phyloP scores from a whole-genome alignment of 2,797 vertebrate genomes.

The Sebastes trivittatus region DNA sequence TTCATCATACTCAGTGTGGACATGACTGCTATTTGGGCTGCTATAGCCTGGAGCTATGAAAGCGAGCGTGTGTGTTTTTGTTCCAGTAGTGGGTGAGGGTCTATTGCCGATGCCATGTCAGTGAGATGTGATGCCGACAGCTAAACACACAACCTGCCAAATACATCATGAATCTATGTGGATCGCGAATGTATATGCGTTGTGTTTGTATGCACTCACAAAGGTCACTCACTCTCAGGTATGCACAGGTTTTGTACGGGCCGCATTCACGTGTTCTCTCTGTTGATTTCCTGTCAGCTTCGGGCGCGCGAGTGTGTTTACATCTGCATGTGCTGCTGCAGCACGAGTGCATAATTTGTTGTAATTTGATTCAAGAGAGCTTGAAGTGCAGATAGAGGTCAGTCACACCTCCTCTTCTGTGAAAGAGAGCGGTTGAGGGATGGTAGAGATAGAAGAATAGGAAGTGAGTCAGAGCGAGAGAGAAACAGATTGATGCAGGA shows the following conservation, averaged over 20 bases:
- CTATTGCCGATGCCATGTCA: slow-evolving; percentile 14
- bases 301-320: not conserved
- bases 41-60: slow-evolving; percentile 16
- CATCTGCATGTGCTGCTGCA: not conserved
- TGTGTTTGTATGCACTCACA: not conserved
- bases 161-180: not conserved
- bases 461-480: slow-evolving; percentile 54
- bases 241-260: not conserved
- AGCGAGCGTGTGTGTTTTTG: not conserved
- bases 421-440: not conserved
- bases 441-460: not conserved
- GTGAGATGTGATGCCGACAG: slow-evolving; percentile 11
- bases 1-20: slow-evolving; percentile 42
- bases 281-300: slow-evolving; percentile 22
- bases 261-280: not conserved
- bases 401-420: slow-evolving; percentile 7
- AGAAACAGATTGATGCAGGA: slow-evolving; percentile 10
- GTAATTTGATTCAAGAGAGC: slow-evolving; percentile 44
- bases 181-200: not conserved
- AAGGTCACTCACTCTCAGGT: slow-evolving; percentile 1
- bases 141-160: slow-evolving; percentile 7
- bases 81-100: not conserved
- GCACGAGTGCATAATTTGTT: slow-evolving; percentile 21
- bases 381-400: slow-evolving; percentile 55
- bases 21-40: slow-evolving; percentile 7